Percentiles rank a stretch among this genome's conserved stretches.
Conservation (phyloP, 2,797 vertebrate species). For the Acipenser transmontanus region DNA sequence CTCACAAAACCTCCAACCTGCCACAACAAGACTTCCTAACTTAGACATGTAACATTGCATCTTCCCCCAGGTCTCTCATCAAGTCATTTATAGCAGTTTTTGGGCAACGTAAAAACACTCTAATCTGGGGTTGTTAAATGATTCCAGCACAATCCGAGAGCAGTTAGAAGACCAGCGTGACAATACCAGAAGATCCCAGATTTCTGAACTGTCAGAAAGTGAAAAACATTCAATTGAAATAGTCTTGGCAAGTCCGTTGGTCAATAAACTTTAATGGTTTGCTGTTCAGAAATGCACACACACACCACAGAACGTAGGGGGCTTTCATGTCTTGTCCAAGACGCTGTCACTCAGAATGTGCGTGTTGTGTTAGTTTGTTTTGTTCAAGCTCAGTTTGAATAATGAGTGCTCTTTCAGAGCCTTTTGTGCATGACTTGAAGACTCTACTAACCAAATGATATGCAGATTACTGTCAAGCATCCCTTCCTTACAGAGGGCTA, state of each 20-base stretch:
- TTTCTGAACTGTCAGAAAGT: constrained; percentile 1
- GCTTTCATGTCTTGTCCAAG: constrained; percentile 10
- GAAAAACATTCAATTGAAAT: not conserved
- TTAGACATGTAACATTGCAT: too few species aligned
- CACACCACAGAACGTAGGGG: not conserved
- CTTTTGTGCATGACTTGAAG: constrained; percentile 13
- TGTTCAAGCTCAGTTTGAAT: constrained; percentile 24
- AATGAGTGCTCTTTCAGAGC: constrained; percentile 17
- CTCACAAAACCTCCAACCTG: too few species aligned
- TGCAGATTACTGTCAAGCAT: constrained; percentile 43
- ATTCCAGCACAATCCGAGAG: not conserved
- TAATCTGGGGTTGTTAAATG: too few species aligned
- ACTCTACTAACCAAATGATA: constrained; percentile 43
- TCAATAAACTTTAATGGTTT: constrained; percentile 2
- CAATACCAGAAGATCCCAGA: not conserved
- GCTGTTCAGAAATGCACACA: not conserved
- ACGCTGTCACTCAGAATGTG: constrained; percentile 26
- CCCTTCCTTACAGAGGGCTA: constrained; percentile 32
- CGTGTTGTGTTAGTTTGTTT: constrained; percentile 19
- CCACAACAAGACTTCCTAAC: too few species aligned
- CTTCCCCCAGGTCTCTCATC: too few species aligned
- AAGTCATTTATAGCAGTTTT: too few species aligned
- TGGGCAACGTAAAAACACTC: too few species aligned
- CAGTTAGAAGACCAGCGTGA: not conserved
- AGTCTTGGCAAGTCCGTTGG: not conserved